phyloP scores from a whole-genome alignment of 2,888 invertebrate species.

The Neoascia interrupta region DNA sequence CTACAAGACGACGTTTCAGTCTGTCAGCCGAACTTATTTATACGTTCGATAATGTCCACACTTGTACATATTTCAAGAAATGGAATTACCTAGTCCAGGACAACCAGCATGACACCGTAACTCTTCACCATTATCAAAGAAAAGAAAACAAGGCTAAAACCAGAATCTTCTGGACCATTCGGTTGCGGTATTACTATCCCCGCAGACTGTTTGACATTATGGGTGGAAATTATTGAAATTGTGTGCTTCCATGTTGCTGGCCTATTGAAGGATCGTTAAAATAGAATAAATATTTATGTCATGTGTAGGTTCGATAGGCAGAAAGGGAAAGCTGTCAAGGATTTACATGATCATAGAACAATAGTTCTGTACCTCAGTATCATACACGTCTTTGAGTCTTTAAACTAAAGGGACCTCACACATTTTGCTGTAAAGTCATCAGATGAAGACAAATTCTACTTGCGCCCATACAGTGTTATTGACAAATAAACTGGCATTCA shows the following conservation, averaged over 20 bases:
- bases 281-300: neutral
- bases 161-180: constrained; percentile 8
- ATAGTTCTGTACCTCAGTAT: neutral
- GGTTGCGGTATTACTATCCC: too few relatives aligned
- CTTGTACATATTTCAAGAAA: neutral
- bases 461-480: constrained; percentile 32
- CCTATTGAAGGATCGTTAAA: neutral
- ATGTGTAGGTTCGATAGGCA: neutral
- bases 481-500: constrained; percentile 54
- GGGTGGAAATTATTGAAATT: neutral
- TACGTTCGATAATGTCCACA: constrained; percentile 6
- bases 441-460: constrained; percentile 25
- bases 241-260: neutral
- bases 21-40: constrained; percentile 11
- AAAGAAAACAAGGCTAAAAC: constrained; percentile 13
- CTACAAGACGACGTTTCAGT: neutral
- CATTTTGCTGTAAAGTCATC: constrained; percentile 7
- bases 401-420: neutral
- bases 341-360: too few relatives aligned
- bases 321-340: neutral
- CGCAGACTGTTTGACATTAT: constrained; percentile 26
- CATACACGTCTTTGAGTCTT: neutral
- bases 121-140: constrained; percentile 2
- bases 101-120: neutral
- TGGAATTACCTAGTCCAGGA: neutral